Percentiles rank a stretch among this genome's conserved stretches.
These are phyloP conservation scores for Emys orbicularis DNA, from an alignment of 2,797 vertebrate species.

Conservation along the genomic window DNA sequence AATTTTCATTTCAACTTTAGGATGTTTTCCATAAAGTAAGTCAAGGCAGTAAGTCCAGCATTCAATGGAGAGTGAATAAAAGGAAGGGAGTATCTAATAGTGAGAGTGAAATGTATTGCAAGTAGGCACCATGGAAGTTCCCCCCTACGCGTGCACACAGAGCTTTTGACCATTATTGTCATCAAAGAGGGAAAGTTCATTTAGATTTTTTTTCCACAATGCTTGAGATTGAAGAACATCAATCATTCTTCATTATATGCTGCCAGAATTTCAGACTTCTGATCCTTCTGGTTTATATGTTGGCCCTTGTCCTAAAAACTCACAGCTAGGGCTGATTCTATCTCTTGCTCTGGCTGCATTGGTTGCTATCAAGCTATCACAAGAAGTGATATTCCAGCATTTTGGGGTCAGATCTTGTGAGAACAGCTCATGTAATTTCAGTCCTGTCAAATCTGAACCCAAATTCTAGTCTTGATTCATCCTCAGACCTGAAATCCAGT, in stretches of 20 bases:
- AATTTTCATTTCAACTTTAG: not conserved
- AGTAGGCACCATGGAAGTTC: not conserved
- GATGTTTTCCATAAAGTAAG: not conserved
- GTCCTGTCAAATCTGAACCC: not conserved
- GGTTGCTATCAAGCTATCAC: not conserved
- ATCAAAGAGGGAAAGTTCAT: not conserved
- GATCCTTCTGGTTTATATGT: not conserved
- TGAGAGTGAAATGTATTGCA: not conserved
- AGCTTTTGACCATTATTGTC: not conserved
- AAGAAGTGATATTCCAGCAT: not conserved
- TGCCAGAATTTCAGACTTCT: not conserved
- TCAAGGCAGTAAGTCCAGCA: not conserved
- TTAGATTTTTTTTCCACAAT: not conserved
- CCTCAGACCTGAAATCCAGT: not conserved
- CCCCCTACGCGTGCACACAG: accelerated
- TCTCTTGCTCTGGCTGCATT: not conserved
- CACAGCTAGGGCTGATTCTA: not conserved
- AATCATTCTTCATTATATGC: not conserved
- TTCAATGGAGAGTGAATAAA: not conserved
- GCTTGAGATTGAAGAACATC: not conserved
- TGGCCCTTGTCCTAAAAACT: not conserved
- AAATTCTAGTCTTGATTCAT: not conserved
- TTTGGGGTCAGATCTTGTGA: accelerated
- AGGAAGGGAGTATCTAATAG: not conserved
- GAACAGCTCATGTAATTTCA: not conserved